A percentile compares a stretch with the other conserved stretches of the same genome.
Evolutionary conservation across 1,140 invertebrate species (phyloP).

Genomic region (Zeugodacus cucurbitae): DNA sequence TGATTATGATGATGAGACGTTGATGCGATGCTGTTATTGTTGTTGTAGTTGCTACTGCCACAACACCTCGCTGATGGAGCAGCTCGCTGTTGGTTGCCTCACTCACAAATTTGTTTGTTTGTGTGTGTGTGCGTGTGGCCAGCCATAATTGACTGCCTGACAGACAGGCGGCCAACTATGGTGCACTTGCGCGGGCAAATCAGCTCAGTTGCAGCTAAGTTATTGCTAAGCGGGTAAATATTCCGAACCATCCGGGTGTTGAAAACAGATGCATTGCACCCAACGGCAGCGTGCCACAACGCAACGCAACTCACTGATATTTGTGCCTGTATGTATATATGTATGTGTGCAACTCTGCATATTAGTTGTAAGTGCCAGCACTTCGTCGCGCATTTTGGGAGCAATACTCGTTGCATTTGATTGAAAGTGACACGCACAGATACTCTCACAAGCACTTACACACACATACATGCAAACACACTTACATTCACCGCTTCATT

Average conservation of each 20-base stretch:
- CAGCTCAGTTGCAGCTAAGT: neutral
- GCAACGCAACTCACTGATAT: neutral
- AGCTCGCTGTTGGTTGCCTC: neutral
- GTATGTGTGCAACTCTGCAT: neutral
- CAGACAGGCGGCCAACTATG: neutral
- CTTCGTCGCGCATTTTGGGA: neutral
- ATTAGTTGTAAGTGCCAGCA: neutral
- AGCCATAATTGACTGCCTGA: slow-evolving; percentile 28
- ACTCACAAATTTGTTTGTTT: neutral
- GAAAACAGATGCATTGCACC: slow-evolving; percentile 12
- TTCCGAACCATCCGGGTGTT: neutral
- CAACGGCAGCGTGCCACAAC: neutral
- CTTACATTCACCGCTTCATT: neutral
- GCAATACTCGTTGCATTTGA: slow-evolving; percentile 29
- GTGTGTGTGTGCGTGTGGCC: neutral
- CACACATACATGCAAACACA: neutral
- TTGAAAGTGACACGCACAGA: slow-evolving; percentile 27
- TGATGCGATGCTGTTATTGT: neutral
- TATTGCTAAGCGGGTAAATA: neutral
- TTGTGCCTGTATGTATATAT: neutral
- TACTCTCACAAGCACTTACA: neutral
- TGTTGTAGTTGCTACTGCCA: neutral
- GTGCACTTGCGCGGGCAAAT: neutral
- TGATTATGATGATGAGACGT: no score
- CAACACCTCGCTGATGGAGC: neutral